phyloP scores from a whole-genome alignment of 2,113 vertebrate genomes.

The Chaetodon auriga region DNA sequence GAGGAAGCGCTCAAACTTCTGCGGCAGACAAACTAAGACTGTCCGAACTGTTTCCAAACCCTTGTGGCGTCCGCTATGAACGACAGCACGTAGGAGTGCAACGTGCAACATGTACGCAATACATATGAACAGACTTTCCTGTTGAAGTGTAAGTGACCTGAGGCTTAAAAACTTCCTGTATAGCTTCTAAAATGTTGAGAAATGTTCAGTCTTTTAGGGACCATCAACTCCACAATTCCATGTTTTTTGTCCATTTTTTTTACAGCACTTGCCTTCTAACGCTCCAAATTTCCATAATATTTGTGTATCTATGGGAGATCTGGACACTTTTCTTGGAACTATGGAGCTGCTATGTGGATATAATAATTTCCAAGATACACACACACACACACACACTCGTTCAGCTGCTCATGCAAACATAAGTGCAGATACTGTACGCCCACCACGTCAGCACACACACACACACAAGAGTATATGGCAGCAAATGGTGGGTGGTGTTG shows the following conservation, averaged over 20 bases:
- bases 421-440: not conserved
- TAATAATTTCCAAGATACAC: conserved; percentile 14
- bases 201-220: not conserved
- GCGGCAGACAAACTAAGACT: not conserved
- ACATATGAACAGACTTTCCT: not conserved
- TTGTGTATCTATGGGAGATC: not conserved
- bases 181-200: not conserved
- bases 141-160: not conserved
- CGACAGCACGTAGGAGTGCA: not conserved
- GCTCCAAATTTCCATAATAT: not conserved
- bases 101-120: not conserved
- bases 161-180: not conserved
- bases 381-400: not conserved
- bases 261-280: not conserved
- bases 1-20: not conserved
- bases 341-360: not conserved
- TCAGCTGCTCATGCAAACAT: not conserved
- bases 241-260: not conserved
- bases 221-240: not conserved
- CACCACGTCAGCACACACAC: conserved; percentile 8
- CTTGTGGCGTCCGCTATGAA: not conserved
- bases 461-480: not conserved
- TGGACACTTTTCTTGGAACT: not conserved
- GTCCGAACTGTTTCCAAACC: not conserved
- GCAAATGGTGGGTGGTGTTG: conserved; percentile 5